phyloP scores from a whole-genome alignment of 2,113 vertebrate species.

The Alaudala cheleensis region DNA sequence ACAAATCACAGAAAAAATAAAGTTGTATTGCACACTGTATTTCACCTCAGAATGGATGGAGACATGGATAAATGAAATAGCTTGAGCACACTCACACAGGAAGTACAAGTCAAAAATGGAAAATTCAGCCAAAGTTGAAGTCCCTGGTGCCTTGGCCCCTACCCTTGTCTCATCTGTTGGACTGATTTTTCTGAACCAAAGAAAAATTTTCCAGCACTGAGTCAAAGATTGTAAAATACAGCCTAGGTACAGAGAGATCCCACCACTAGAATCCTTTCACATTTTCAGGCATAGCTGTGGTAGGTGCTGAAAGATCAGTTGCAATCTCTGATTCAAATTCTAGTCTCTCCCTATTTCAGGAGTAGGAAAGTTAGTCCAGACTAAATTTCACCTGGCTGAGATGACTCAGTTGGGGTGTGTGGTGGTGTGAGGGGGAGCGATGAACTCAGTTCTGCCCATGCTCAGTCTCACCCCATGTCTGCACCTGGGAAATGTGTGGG shows the following conservation, averaged over 20 bases:
- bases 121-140: background rate
- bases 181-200: background rate
- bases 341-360: background rate
- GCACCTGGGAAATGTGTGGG: too few species aligned
- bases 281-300: background rate
- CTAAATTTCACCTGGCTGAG: background rate
- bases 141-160: background rate
- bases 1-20: background rate
- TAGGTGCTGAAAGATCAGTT: background rate
- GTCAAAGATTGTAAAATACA: background rate
- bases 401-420: background rate
- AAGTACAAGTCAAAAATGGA: background rate
- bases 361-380: background rate
- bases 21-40: background rate
- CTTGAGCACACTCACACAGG: background rate
- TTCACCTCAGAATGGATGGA: background rate
- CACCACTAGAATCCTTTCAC: background rate
- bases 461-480: accelerated
- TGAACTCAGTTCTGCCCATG: background rate
- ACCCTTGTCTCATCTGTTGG: background rate
- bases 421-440: background rate
- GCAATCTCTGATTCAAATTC: background rate
- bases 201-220: background rate
- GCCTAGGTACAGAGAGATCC: background rate
- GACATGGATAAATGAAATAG: background rate